Evolutionary conservation across 1,140 invertebrate genomes (phyloP), one percentile per base, ranked within the genome.

Genomic region (Dendrolimus punctatus): DNA sequence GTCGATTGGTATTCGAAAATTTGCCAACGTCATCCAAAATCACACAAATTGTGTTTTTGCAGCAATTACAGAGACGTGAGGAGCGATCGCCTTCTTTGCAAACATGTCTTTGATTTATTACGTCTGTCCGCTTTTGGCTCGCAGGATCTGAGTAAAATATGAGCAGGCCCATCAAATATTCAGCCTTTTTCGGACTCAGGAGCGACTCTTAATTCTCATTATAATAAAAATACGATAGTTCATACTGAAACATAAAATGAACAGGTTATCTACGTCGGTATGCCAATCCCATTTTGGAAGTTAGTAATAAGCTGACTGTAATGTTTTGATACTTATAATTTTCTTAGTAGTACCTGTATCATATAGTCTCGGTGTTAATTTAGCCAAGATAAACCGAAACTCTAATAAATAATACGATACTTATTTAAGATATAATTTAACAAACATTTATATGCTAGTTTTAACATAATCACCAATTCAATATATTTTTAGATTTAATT

Each of bases 211-310:
- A 66, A 68, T 66, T 55, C 68, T 81, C 66, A 80, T 85, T 81
- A 79, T 76, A 83, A 83, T 81, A 85, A 85, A 82, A 76, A 80
- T 67, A 64, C 77, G 46, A 83, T 82, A 80, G 71, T 75, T 82
- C 71, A 82, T 79, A 68, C 66, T 69, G 62, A 67, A 55, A 57
- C 62, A 61, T 61, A 73, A 59, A 59, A 57, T 39, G 44, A 60
- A 61, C 40, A 64, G 62, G 56, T 61, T 58, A 53, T 51, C 57
- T 56, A 53, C 53, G 47, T 59, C 66, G 51, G 55, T 64, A 62
- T 67, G 56, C 61, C 64, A 65, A 55, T 56, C 55, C 59, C 64
- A 54, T 75, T 71, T 70, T 62, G 58, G 61, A 62, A 50, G 53
- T 62, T 60, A 51, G 54, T 55, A 65, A 56, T 55, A 39, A 46